Base-by-base conservation (phyloP, 2,113 vertebrate genomes). In the Struthidea cinerea region DNA sequence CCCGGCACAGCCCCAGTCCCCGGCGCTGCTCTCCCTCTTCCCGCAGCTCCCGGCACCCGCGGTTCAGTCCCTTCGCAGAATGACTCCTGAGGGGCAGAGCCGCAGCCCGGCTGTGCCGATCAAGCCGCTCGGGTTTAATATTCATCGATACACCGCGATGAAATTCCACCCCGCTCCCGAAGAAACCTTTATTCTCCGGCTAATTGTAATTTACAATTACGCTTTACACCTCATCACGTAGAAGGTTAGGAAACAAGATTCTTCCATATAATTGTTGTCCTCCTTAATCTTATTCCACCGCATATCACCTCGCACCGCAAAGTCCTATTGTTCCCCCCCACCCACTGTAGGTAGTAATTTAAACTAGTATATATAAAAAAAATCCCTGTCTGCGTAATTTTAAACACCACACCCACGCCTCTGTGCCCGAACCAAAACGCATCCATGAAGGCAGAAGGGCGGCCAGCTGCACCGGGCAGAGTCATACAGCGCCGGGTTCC, bases 311-410 rank as follows among this genome's bases (percentile, higher is more conserved):
- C 24, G 26, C 63, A 39, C 32, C 0, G 9, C 71, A 19, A 84
- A 93, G 50, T 91, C 81, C 70, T 95, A 95, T 96, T 97, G 97
- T 97, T 96, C 85, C 93, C 95, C 92, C 92, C 91, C 84, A 47
- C 79, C 75, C 85, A 16, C 73, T 85, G 15, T 83, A 60, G 41
- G 35, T 50, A 83, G n/a, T 76, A 26, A 64, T 83, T 87, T 93
- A 82, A 79, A 78, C 44, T 23, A 52, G 35, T 18, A 35, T 42
- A 1, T 35, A 44, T 28, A n/a, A 22, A 44, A 28, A 35, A 50
- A 4, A 80, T 12, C 21, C 7, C 14, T 56, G 65, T 33, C 74
- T 75, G 44, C 49, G 24, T 85, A 76, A 79, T 95, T 91, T 90
- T 83, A 90, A 32, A 19, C 46, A 85, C 64, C 46, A 53, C 67